Conservation (phyloP, 2,888 invertebrate species). For the Mesoligia furuncula region DNA sequence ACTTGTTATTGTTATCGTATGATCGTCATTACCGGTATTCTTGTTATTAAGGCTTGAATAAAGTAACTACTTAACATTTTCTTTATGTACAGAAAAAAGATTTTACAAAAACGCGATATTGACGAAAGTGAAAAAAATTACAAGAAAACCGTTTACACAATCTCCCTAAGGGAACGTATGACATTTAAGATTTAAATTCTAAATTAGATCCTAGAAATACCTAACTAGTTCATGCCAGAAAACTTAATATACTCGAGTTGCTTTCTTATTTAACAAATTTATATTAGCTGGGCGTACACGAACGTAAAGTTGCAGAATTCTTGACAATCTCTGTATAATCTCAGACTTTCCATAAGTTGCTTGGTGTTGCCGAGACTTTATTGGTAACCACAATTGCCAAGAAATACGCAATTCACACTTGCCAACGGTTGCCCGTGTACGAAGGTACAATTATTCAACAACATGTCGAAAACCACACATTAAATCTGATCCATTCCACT, state of each 20-base stretch:
- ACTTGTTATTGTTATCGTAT: conserved; percentile 34
- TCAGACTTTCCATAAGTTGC: neutral
- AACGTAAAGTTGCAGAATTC: neutral
- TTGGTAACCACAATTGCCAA: neutral
- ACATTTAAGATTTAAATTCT: neutral
- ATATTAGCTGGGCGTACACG: neutral
- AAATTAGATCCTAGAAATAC: neutral
- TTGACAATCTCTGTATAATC: neutral
- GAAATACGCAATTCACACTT: neutral
- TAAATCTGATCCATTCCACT: neutral
- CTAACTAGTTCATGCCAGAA: neutral
- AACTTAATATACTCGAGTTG: conserved; percentile 9
- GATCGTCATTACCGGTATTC: conserved; percentile 20
- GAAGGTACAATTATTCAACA: neutral
- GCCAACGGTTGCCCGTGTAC: neutral
- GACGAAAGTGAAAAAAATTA: conserved; percentile 9
- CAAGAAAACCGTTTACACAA: neutral
- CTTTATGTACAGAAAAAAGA: neutral
- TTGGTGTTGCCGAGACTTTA: too few relatives aligned
- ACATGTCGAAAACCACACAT: neutral
- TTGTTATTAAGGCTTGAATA: conserved; percentile 14
- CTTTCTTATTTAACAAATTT: neutral
- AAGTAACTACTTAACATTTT: neutral
- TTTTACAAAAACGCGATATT: neutral
- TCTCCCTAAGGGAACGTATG: neutral